Conservation (phyloP, 2,888 invertebrate species). For the Eucera pruinosa region DNA sequence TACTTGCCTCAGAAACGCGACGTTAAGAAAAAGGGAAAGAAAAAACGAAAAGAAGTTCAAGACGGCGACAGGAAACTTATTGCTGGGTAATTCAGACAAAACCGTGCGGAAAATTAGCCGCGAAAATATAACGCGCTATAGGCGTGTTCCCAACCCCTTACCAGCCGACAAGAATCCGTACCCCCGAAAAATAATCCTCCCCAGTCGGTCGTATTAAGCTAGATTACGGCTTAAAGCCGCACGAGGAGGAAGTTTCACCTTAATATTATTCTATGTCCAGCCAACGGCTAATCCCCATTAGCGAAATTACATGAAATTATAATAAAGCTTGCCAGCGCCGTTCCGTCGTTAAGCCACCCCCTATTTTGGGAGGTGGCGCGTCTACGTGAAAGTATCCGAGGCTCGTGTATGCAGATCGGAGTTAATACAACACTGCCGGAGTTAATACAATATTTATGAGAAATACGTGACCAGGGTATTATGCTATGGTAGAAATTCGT, state of each 20-base stretch:
- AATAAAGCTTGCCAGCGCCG: slow-evolving; percentile 53
- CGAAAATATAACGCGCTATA: slow-evolving; percentile 3
- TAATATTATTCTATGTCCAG: slow-evolving; percentile 68
- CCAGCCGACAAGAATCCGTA: slow-evolving; percentile 29
- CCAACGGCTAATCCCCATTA: slow-evolving; percentile 77
- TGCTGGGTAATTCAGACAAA: slow-evolving; percentile 2
- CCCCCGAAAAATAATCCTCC: slow-evolving; percentile 62
- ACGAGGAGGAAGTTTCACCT: slow-evolving; percentile 59
- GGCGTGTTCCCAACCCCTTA: neutral
- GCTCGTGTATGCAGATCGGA: slow-evolving; percentile 41
- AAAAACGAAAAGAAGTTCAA: neutral
- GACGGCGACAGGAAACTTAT: slow-evolving; percentile 16
- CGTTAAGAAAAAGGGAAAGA: neutral
- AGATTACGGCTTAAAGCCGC: slow-evolving; percentile 63
- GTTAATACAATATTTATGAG: slow-evolving; percentile 48
- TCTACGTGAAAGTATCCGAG: slow-evolving; percentile 17
- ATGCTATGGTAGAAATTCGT: neutral
- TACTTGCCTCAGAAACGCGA: too few species aligned
- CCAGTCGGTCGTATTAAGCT: slow-evolving; percentile 50
- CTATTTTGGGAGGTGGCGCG: slow-evolving; percentile 28
- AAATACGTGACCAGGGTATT: neutral
- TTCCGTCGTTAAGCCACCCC: slow-evolving; percentile 38
- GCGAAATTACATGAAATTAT: slow-evolving; percentile 76
- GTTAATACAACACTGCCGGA: slow-evolving; percentile 23
- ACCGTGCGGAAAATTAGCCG: slow-evolving; percentile 15